Base-by-base conservation (phyloP, 1,140 invertebrate species). In the Drosophila orosa region DNA sequence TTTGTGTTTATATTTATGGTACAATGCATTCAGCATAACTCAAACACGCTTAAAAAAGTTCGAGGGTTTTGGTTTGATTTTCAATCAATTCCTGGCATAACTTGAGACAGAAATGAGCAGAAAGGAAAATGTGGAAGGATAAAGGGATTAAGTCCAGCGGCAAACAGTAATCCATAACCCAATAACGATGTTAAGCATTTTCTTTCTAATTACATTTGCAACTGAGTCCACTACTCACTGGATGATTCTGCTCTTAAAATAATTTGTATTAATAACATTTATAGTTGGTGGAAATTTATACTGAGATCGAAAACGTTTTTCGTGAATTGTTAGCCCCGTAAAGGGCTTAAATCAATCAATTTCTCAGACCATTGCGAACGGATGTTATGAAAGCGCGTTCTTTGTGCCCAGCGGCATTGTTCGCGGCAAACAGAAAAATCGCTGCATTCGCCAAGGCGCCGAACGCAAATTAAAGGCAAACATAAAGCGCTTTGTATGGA, bases 401-500 rank as follows among this genome's bases (percentile, higher is more conserved):
- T 40, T 31, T 56, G 48, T 33, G 31, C 62, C 39, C 22, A 24
- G 9, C 35, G 61, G 65, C 57, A 61, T 67, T 84, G 66, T 81
- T 61, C 74, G 60, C 56, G 59, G 33, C 33, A 74, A 73, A 74
- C 66, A 80, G 31, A 74, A 75, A 83, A 80, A 80, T 56, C 77
- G 68, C 67, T 69, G 61, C 55, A 75, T 63, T 37, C 78, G 74
- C 69, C 55, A 87, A 83, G 83, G 79, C 83, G 82, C 22, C 25
- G 62, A 76, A 79, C 84, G 84, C 82, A 87, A 86, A 86, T 86
- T 85, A 86, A 87, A 86, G 79, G 35, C 82, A 87, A 86, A 86
- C 83, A 86, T 40, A 62, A 59, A 63, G 47, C 35, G 61, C 40
- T 58, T 72, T 72, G 68, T 72, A 48, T 58, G 68, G 48, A 33